Conservation (phyloP, 2,113 vertebrate species). For the Sorex araneus region DNA sequence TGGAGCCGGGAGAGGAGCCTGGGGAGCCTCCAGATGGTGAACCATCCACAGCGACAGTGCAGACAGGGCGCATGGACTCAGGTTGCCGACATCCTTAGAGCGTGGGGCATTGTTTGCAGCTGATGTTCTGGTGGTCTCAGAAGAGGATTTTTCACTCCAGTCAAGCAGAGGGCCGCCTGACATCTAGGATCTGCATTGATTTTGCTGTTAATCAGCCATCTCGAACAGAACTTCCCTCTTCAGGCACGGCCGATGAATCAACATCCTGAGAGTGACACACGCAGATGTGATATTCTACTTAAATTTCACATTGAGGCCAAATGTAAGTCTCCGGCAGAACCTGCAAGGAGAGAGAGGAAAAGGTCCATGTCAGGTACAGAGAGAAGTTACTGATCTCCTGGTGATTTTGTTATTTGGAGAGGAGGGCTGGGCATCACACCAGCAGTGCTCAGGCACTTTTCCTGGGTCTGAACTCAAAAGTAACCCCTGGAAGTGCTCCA, state of each 20-base stretch:
- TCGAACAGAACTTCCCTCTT: constrained; percentile 92
- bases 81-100: constrained; percentile 92
- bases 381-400: too few species aligned
- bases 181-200: constrained; percentile 94
- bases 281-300: constrained; percentile 90
- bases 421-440: too few species aligned
- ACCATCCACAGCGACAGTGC: constrained; percentile 95
- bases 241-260: constrained; percentile 93
- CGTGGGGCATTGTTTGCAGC: constrained; percentile 91
- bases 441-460: too few species aligned
- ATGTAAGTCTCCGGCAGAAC: constrained; percentile 94
- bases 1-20: constrained; percentile 92
- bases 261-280: constrained; percentile 91
- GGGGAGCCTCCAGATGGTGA: constrained; percentile 95
- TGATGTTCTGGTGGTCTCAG: constrained; percentile 90
- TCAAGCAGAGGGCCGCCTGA: constrained; percentile 89
- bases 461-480: too few species aligned
- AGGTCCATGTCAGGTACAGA: constrained; percentile 56
- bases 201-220: constrained; percentile 90
- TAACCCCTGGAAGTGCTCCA: too few species aligned
- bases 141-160: constrained; percentile 94
- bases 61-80: constrained; percentile 97
- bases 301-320: constrained; percentile 93
- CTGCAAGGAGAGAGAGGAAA: constrained; percentile 88
- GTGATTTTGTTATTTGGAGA: too few species aligned